phyloP scores from a whole-genome alignment of 2,888 invertebrate species.

The Cephus pygmeus region DNA sequence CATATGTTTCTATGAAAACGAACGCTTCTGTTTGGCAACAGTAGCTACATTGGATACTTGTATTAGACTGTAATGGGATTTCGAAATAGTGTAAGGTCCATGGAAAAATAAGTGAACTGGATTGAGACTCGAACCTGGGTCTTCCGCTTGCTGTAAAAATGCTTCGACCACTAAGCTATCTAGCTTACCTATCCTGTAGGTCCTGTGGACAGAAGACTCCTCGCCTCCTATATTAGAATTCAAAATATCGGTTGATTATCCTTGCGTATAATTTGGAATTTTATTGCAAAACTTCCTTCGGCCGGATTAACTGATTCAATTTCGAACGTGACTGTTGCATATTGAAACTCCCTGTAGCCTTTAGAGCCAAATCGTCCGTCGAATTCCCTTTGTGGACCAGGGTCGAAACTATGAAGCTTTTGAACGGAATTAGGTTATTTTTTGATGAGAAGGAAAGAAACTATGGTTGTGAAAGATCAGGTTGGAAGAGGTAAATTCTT shows the following conservation, averaged over 20 bases:
- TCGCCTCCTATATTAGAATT: neutral
- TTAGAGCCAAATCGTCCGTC: neutral
- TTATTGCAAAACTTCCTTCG: neutral
- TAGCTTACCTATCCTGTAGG: no score
- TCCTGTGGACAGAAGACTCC: no score
- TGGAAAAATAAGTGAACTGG: no score
- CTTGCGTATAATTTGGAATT: neutral
- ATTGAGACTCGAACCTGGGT: no score
- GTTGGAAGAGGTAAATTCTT: neutral
- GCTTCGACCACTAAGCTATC: no score
- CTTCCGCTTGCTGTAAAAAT: no score
- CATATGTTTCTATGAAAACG: neutral
- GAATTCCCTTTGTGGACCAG: neutral
- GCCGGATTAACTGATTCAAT: neutral
- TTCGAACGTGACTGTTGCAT: neutral
- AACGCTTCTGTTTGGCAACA: neutral
- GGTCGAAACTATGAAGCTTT: neutral
- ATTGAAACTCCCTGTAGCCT: neutral
- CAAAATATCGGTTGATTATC: neutral
- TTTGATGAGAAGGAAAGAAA: neutral
- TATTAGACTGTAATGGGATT: neutral
- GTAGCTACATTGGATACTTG: neutral
- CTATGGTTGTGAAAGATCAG: neutral
- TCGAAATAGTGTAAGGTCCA: neutral
- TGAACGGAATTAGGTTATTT: neutral